Evolutionary conservation across 2,888 invertebrate species (phyloP).

Genomic region (Tupiocoris notatus): DNA sequence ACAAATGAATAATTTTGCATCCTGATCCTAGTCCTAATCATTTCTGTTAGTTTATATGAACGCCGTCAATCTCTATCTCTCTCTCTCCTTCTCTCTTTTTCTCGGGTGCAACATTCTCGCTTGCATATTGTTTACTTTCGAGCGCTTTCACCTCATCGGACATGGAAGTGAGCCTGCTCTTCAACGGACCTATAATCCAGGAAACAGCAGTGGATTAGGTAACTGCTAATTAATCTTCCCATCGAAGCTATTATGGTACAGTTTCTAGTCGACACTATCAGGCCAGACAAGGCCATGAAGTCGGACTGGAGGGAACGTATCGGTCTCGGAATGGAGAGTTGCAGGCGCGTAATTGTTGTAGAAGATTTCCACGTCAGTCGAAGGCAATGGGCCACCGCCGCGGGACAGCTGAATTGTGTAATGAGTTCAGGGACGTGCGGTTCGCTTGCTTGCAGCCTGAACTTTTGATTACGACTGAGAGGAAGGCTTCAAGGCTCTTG

Average conservation of each 20-base stretch:
- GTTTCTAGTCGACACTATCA: neutral
- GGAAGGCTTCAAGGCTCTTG: slow-evolving; percentile 28
- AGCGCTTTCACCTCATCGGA: no score
- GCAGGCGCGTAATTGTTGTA: slow-evolving; percentile 33
- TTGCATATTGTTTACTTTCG: no score
- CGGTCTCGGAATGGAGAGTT: neutral
- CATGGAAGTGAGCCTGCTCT: no score
- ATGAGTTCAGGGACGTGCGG: slow-evolving; percentile 42
- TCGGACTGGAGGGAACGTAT: neutral
- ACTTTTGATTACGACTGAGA: slow-evolving; percentile 36
- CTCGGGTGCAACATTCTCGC: no score
- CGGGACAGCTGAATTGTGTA: slow-evolving; percentile 39
- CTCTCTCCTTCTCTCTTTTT: no score
- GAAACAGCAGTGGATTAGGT: no score
- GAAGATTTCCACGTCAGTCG: slow-evolving; percentile 36
- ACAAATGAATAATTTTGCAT: no score
- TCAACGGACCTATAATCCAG: no score
- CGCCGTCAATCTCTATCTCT: no score
- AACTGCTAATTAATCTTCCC: neutral
- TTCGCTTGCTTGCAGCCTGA: slow-evolving; percentile 39
- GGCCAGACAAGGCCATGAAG: neutral
- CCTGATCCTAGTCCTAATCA: no score
- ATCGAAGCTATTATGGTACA: neutral
- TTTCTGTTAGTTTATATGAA: no score
- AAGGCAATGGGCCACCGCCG: neutral